Conservation (phyloP, 2,888 invertebrate genomes). For the Pristionchus exspectatus region DNA sequence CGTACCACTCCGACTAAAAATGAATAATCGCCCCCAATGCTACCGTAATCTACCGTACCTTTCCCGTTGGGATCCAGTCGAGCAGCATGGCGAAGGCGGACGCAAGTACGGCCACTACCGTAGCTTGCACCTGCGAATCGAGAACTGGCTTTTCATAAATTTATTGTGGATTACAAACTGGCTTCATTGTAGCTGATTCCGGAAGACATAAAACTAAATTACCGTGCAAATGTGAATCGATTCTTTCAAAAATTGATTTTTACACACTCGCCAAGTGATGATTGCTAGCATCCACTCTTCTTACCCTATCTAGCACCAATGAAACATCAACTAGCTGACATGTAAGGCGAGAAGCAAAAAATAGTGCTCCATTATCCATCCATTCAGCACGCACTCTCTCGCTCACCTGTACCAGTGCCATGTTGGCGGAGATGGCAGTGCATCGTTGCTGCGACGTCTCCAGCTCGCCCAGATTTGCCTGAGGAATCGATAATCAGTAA, state of each 20-base stretch:
- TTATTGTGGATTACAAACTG: too few relatives aligned
- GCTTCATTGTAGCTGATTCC: too few relatives aligned
- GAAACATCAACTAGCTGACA: not conserved
- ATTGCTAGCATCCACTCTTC: not conserved
- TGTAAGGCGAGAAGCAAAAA: not conserved
- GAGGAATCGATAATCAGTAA: conserved; percentile 41
- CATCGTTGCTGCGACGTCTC: conserved; percentile 81
- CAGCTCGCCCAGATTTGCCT: conserved; percentile 93
- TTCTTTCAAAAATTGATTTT: not conserved
- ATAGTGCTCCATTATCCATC: not conserved
- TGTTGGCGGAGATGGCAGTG: conserved; percentile 86
- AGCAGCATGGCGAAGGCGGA: conserved; percentile 81
- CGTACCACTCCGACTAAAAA: not conserved
- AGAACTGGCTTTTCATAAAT: not conserved
- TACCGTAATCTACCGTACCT: conserved; percentile 56
- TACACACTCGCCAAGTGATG: too few relatives aligned
- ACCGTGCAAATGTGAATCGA: conserved; percentile 68
- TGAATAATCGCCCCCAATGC: not conserved
- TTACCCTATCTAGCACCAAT: not conserved
- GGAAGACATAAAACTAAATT: conserved; percentile 78
- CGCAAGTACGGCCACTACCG: conserved; percentile 81
- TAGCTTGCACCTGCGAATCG: conserved; percentile 70
- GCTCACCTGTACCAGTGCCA: conserved; percentile 90
- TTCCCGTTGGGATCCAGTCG: conserved; percentile 80
- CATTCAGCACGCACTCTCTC: not conserved